Conservation (phyloP, 2,797 vertebrate species). For the Tangara arthus region DNA sequence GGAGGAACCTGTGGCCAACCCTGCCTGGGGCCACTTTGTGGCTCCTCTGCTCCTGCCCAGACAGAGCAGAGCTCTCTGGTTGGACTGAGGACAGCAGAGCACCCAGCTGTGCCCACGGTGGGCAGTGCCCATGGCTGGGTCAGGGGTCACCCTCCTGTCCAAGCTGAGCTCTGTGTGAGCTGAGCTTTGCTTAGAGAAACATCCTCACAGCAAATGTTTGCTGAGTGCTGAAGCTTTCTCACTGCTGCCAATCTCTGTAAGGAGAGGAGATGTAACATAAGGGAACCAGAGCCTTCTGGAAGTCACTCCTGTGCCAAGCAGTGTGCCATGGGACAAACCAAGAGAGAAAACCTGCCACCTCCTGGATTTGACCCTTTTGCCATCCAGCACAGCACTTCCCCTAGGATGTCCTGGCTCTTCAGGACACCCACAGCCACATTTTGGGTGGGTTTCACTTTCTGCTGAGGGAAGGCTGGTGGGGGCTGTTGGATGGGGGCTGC, state of each 20-base stretch:
- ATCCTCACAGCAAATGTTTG: neutral
- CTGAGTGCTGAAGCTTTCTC: neutral
- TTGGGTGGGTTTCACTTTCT: neutral
- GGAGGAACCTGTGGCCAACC: neutral
- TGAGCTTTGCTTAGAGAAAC: neutral
- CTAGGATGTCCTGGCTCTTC: neutral
- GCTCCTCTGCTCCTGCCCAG: neutral
- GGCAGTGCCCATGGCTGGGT: neutral
- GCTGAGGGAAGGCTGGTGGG: too few relatives aligned
- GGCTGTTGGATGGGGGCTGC: fast-evolving
- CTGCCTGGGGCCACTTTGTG: fast-evolving
- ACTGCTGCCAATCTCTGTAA: fast-evolving
- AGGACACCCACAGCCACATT: fast-evolving
- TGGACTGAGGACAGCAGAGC: neutral
- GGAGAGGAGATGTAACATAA: neutral
- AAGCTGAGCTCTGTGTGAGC: neutral
- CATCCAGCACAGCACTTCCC: neutral
- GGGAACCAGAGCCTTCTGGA: neutral
- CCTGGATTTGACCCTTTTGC: fast-evolving
- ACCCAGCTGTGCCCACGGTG: neutral
- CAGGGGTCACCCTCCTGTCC: neutral
- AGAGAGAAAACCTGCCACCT: fast-evolving
- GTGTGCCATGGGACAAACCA: fast-evolving
- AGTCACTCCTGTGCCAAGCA: neutral
- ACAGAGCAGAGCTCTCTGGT: neutral